phyloP scores from a whole-genome alignment of 2,797 vertebrate species.

The Carcharodon carcharias region DNA sequence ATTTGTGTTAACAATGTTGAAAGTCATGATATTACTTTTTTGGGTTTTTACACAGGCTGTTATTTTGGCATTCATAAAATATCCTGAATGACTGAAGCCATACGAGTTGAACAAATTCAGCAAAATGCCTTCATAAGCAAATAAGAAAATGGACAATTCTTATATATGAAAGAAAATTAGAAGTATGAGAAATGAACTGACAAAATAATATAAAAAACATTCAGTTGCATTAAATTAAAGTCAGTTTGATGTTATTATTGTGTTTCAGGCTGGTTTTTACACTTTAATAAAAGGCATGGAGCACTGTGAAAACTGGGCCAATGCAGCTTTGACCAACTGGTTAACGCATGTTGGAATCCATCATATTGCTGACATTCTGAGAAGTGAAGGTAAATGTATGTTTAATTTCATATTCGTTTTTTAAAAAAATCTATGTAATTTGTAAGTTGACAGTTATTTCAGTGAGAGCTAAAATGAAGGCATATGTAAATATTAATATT shows the following conservation, averaged over 20 bases:
- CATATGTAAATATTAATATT: background rate
- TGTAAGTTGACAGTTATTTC: background rate
- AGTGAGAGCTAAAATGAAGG: background rate
- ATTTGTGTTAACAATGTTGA: background rate
- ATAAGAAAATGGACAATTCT: no score
- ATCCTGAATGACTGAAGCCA: background rate
- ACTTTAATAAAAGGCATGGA: slow-evolving; percentile 54
- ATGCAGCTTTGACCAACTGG: slow-evolving; percentile 59
- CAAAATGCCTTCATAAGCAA: background rate
- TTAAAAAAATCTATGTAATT: background rate
- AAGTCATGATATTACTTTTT: background rate
- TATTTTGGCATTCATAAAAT: background rate
- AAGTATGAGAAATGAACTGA: background rate
- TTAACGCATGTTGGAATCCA: slow-evolving; percentile 53
- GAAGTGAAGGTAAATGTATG: slow-evolving; percentile 6
- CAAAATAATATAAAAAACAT: background rate
- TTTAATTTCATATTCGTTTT: background rate
- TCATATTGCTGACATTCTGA: slow-evolving; percentile 47
- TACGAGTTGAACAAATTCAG: background rate
- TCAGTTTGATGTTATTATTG: background rate
- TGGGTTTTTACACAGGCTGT: background rate
- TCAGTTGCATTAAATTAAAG: background rate
- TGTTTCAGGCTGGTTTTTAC: background rate
- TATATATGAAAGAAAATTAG: background rate
- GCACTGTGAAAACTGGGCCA: slow-evolving; percentile 56